Percentiles rank a stretch among this genome's conserved stretches.
These are phyloP conservation scores for Ypsolopha sequella DNA, from an alignment of 2,888 invertebrate genomes.

Conservation along the genomic window DNA sequence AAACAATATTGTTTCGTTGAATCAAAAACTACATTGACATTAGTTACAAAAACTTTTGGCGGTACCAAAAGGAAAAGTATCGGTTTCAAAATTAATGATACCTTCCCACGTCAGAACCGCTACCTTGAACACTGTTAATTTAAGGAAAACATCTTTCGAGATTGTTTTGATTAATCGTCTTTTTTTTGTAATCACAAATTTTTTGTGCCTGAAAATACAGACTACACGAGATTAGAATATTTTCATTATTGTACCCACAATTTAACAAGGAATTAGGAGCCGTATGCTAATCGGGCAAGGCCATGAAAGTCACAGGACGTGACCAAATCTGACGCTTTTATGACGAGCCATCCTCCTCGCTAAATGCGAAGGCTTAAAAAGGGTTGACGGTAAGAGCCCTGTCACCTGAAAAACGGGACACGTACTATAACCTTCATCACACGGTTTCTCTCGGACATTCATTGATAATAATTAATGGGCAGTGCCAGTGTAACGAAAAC, in stretches of 20 bases:
- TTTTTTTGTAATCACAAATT: not conserved
- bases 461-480: constrained; percentile 70
- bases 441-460: constrained; percentile 52
- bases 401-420: constrained; percentile 64
- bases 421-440: constrained; percentile 60
- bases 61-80: no score
- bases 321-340: constrained; percentile 66
- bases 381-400: constrained; percentile 62
- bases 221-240: not conserved
- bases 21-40: no score
- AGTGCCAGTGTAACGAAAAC: constrained; percentile 66
- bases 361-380: constrained; percentile 68
- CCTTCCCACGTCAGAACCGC: no score
- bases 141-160: constrained; percentile 4
- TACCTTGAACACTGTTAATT: constrained; percentile 2
- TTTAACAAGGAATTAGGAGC: not conserved
- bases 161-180: constrained; percentile 8
- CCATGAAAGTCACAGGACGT: constrained; percentile 46
- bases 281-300: constrained; percentile 44
- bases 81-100: no score
- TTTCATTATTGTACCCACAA: not conserved
- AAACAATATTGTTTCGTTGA: no score
- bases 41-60: no score
- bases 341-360: constrained; percentile 64
- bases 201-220: not conserved